Percentiles rank a stretch among this genome's conserved stretches.
Conservation (phyloP, 2,888 invertebrate genomes). For the Caenorhabditis macrosperma region DNA sequence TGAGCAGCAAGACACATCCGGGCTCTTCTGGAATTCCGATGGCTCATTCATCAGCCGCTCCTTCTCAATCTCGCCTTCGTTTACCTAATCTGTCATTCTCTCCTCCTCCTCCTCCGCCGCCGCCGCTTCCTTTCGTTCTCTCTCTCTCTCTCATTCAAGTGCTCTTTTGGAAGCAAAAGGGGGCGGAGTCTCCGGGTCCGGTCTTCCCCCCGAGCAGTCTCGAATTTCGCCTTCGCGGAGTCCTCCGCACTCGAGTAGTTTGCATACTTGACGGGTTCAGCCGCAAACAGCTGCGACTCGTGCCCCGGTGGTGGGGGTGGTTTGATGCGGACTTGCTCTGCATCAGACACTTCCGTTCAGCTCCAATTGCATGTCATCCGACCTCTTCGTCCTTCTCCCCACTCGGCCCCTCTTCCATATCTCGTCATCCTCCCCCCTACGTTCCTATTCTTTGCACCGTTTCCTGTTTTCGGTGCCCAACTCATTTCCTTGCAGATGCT, state of each 20-base stretch:
- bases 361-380: slow-evolving; percentile 46
- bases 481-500: slow-evolving; percentile 42
- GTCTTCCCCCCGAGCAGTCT: slow-evolving; percentile 15
- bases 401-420: slow-evolving; percentile 13
- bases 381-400: slow-evolving; percentile 38
- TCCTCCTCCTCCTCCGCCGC: background rate
- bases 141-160: slow-evolving; percentile 29
- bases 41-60: slow-evolving; percentile 24
- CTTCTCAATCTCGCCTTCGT: background rate
- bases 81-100: slow-evolving; percentile 31
- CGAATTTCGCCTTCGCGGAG: slow-evolving; percentile 34
- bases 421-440: slow-evolving; percentile 20
- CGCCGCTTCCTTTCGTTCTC: too few species aligned
- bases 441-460: background rate
- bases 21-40: background rate
- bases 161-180: slow-evolving; percentile 25
- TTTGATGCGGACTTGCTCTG: slow-evolving; percentile 20
- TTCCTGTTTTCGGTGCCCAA: slow-evolving; percentile 4
- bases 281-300: slow-evolving; percentile 33
- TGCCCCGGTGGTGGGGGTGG: slow-evolving; percentile 22
- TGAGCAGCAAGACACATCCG: too few species aligned
- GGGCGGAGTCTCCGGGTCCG: slow-evolving; percentile 40
- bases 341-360: slow-evolving; percentile 26
- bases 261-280: slow-evolving; percentile 18
- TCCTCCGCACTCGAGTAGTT: slow-evolving; percentile 1